phyloP scores from a whole-genome alignment of 2,888 invertebrate genomes.

The Tiphia femorata region DNA sequence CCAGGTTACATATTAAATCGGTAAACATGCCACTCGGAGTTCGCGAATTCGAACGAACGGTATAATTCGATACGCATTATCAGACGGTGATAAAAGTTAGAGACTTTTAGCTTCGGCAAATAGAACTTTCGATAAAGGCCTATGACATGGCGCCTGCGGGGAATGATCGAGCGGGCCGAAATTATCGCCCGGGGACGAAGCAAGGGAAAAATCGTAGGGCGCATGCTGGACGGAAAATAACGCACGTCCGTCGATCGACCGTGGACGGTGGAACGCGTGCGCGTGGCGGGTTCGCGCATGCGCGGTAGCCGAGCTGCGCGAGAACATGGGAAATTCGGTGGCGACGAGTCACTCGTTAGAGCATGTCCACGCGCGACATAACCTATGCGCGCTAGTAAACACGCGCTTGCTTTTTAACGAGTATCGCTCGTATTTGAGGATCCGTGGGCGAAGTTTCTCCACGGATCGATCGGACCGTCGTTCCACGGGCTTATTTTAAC shows the following conservation, averaged over 20 bases:
- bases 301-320: not conserved
- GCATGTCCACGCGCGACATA: constrained; percentile 18
- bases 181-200: not conserved
- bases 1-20: no score
- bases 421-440: no score
- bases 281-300: not conserved
- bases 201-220: not conserved
- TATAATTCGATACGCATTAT: no score
- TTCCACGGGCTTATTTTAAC: constrained; percentile 7
- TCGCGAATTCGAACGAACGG: no score
- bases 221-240: not conserved
- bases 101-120: no score
- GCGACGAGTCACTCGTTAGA: constrained; percentile 1
- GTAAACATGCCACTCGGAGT: no score
- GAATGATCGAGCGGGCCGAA: not conserved
- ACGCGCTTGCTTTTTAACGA: no score
- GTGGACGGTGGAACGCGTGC: not conserved
- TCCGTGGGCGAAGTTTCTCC: no score
- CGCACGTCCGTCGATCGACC: not conserved
- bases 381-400: constrained; percentile 2
- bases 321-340: constrained; percentile 4
- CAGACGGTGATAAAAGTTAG: no score
- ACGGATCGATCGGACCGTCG: not conserved
- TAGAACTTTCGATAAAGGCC: no score
- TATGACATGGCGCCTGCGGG: no score